Evolutionary conservation across 92 coral and sea anemone species (phyloP).

Genomic region (Diadumene lineata): DNA sequence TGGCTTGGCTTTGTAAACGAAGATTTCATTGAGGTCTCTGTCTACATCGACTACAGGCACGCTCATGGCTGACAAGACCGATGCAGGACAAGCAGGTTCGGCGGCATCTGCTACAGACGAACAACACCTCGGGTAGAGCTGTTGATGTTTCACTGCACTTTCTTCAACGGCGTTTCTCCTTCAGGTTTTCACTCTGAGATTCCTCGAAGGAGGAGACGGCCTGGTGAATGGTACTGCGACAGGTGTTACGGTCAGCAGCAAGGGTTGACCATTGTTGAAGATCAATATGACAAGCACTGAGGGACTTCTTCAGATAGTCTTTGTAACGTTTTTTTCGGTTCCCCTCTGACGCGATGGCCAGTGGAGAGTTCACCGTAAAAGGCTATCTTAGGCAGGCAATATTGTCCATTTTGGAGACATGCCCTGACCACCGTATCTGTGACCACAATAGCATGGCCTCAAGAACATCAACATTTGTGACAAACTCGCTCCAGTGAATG

Average conservation of each 20-base stretch:
- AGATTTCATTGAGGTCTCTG: no score
- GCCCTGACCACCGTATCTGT: not conserved
- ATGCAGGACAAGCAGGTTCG: no score
- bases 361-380: constrained; percentile 39
- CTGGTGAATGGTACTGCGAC: constrained; percentile 1
- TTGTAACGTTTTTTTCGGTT: constrained; percentile 34
- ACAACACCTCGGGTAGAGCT: not conserved
- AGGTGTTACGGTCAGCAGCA: not conserved
- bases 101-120: no score
- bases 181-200: not conserved
- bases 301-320: constrained; percentile 33
- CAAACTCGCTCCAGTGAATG: constrained; percentile 45
- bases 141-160: not conserved
- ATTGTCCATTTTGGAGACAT: not conserved
- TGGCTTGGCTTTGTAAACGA: no score
- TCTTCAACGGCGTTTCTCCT: not conserved
- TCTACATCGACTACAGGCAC: no score
- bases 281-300: constrained; percentile 24
- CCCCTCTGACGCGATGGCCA: constrained; percentile 39
- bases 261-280: constrained; percentile 17
- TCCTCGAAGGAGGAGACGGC: not conserved
- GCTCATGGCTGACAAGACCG: no score
- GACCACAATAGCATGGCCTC: not conserved
- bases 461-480: constrained; percentile 43
- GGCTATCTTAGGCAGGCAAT: constrained; percentile 36